phyloP scores from a whole-genome alignment of 2,888 invertebrate genomes.

The Esperia sulphurella region DNA sequence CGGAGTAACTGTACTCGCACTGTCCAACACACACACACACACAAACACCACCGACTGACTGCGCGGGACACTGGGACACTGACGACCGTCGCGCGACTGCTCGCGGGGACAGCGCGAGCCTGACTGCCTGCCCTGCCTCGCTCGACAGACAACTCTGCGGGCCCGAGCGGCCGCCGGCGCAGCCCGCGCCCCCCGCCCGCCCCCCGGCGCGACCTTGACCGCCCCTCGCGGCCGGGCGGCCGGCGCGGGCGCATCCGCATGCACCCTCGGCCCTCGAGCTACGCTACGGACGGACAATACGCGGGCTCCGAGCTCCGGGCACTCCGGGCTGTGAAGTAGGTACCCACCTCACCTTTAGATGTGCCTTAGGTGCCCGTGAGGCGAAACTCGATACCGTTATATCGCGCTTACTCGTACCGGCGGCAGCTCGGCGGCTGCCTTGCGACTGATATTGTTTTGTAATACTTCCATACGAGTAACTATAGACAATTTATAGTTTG shows the following conservation, averaged over 20 bases:
- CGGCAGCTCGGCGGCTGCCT: no score
- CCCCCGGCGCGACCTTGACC: constrained; percentile 2
- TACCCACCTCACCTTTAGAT: no score
- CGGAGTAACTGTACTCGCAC: constrained; percentile 34
- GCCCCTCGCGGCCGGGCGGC: background rate
- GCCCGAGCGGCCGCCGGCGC: constrained; percentile 10
- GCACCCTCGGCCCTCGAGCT: background rate
- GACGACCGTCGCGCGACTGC: constrained; percentile 12
- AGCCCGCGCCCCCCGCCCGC: constrained; percentile 6
- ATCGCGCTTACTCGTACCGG: no score
- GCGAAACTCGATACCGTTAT: no score
- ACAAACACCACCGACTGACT: constrained; percentile 12
- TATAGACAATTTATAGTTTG: no score
- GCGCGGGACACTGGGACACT: constrained; percentile 22
- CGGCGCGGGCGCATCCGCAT: background rate
- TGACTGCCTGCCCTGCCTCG: constrained; percentile 26
- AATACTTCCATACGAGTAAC: no score
- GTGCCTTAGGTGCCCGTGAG: no score
- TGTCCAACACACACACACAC: constrained; percentile 30
- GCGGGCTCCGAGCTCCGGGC: no score
- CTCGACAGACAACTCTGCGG: constrained; percentile 14
- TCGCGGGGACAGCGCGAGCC: constrained; percentile 21
- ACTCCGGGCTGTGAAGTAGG: no score
- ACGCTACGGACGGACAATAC: background rate
- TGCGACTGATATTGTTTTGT: no score